Base-by-base conservation (phyloP, 2,113 vertebrate species). In the Hypocryptadius cinnamomeus region DNA sequence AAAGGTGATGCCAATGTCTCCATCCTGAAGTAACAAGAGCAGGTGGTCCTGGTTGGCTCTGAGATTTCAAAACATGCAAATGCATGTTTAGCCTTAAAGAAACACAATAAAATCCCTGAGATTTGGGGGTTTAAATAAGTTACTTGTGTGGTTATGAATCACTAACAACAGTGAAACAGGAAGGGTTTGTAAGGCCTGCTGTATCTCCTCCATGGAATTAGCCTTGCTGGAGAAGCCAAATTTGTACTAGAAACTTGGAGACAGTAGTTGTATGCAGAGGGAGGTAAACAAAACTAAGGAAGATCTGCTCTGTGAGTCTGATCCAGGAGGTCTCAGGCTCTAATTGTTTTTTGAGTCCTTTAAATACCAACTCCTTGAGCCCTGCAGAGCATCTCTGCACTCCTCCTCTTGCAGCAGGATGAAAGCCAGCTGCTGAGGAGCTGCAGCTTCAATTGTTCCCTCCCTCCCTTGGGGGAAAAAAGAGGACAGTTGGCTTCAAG, bases 151-250 rank as follows among this genome's bases (percentile, higher is more conserved):
- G 18, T 85, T 56, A 39, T 37, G 15, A 59, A 30, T 83, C 8
- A 4, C 5, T 57, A 37, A 28, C 5, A 9, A 14, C 37, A 53
- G 24, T 48, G 40, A 69, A 60, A 22, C 42, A 66, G 37, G 24
- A 84, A 71, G 42, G 13, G 45, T 22, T 33, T 15, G 21, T 50
- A 30, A 40, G 24, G 37, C 23, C 31, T 82, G 57, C 25, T 72
- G 9, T 37, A 68, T n/a, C 4, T 3, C 1, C 2, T 39, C 53
- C 9, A 1, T 25, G 39, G 11, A 56, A 15, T 5, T 51, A 19
- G 30, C 11, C 19, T 23, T 22, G 23, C 39, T 84, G 28, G 22
- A 80, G 24, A 31, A 72, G 42, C 57, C 0, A 8, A 8, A 20
- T 53, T 30, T 61, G 33, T 33, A 25, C n/a, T 27, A 30, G 27